Evolutionary conservation across 92 coral and sea anemone genomes (phyloP).

Genomic region (Nematostella vectensis): DNA sequence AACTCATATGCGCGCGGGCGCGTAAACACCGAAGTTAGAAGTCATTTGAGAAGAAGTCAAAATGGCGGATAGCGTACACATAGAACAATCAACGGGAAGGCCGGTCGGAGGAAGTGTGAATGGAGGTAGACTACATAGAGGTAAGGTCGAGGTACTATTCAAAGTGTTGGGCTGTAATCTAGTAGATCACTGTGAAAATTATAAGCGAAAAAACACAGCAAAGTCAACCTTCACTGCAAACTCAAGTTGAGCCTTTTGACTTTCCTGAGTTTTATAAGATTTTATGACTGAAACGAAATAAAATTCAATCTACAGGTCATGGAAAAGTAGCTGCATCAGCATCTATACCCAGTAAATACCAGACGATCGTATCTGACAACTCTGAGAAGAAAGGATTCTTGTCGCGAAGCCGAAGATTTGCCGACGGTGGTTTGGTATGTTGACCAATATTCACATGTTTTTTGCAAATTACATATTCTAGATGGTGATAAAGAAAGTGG

Average conservation of each 20-base stretch:
- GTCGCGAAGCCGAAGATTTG: conserved; percentile 72
- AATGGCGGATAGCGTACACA: conserved; percentile 92
- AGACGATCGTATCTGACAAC: conserved; percentile 80
- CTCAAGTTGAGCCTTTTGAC: too few species aligned
- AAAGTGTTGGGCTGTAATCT: too few species aligned
- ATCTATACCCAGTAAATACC: conserved; percentile 92
- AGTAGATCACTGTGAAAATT: too few species aligned
- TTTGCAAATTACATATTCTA: too few species aligned
- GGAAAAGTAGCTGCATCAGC: conserved; percentile 94
- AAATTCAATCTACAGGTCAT: conserved; percentile 77
- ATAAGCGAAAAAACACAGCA: too few species aligned
- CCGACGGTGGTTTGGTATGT: conserved; percentile 45
- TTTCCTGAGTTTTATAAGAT: too few species aligned
- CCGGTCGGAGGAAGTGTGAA: conserved; percentile 82
- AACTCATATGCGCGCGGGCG: conserved; percentile 4
- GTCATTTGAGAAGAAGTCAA: conserved; percentile 37
- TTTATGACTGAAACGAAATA: too few species aligned
- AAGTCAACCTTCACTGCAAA: too few species aligned
- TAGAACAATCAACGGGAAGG: conserved; percentile 64
- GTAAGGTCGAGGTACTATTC: too few species aligned
- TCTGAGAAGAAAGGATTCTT: conserved; percentile 93
- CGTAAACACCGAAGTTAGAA: too few species aligned
- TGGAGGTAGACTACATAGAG: conserved; percentile 88
- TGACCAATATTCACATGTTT: neutral
- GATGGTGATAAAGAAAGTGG: too few species aligned